phyloP scores from a whole-genome alignment of 2,888 invertebrate species.

The Mythimna vitellina region DNA sequence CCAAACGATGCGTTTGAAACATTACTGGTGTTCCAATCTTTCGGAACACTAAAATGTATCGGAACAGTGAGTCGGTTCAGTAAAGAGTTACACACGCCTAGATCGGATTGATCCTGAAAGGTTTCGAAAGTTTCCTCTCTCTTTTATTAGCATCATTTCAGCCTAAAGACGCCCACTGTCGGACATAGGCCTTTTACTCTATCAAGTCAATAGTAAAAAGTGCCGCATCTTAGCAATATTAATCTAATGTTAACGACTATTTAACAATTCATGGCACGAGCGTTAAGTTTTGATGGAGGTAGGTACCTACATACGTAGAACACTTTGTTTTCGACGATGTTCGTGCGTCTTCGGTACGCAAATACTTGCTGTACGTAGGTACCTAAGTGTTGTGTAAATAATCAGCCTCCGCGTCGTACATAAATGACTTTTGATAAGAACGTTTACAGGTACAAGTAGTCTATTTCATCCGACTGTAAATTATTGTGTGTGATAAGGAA shows the following conservation, averaged over 20 bases:
- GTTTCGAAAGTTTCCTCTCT: not conserved
- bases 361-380: conserved; percentile 55
- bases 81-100: too few species aligned
- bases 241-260: conserved; percentile 4
- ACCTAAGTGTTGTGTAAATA: conserved; percentile 63
- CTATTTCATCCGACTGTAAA: conserved; percentile 43
- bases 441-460: conserved; percentile 33
- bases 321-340: conserved; percentile 57
- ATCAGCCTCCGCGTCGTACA: conserved; percentile 49
- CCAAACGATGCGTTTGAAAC: too few species aligned
- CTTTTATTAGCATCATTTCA: not conserved
- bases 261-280: conserved; percentile 31
- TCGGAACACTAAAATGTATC: too few species aligned
- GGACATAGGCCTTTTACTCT: not conserved
- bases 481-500: conserved; percentile 22
- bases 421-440: conserved; percentile 61
- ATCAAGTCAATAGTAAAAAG: not conserved
- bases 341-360: conserved; percentile 61
- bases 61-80: too few species aligned
- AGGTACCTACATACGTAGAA: conserved; percentile 37
- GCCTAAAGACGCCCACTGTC: too few species aligned
- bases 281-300: conserved; percentile 24
- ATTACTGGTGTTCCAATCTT: too few species aligned
- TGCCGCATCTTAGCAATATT: conserved; percentile 3
- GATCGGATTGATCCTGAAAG: not conserved